phyloP scores from a whole-genome alignment of 2,113 vertebrate species.

The Oncorhynchus keta region DNA sequence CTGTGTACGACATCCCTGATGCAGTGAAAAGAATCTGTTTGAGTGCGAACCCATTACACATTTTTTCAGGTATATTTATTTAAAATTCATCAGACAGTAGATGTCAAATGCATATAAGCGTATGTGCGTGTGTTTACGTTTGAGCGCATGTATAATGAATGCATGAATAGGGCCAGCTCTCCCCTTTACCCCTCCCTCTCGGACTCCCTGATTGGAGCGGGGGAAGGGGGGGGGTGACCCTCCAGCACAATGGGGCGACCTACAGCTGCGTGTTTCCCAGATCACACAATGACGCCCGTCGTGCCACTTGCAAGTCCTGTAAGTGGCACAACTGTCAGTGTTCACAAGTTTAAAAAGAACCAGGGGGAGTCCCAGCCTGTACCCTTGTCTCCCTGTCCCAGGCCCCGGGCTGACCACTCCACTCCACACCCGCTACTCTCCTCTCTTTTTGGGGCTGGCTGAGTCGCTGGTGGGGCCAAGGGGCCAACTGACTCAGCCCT shows the following conservation, averaged over 20 bases:
- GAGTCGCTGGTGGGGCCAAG: slow-evolving; percentile 64
- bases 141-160: neutral
- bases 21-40: too few species aligned
- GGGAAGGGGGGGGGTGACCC: slow-evolving; percentile 63
- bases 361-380: slow-evolving; percentile 39
- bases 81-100: too few species aligned
- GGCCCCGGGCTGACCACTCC: slow-evolving; percentile 63
- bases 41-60: too few species aligned
- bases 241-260: slow-evolving; percentile 68
- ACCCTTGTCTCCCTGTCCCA: slow-evolving; percentile 55
- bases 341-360: slow-evolving; percentile 74
- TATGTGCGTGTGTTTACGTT: neutral
- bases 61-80: neutral
- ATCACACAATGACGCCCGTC: slow-evolving; percentile 79
- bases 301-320: slow-evolving; percentile 70
- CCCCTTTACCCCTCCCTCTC: slow-evolving; percentile 42
- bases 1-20: too few species aligned
- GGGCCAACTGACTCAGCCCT: slow-evolving; percentile 34
- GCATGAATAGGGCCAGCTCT: slow-evolving; percentile 43
- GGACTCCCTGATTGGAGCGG: slow-evolving; percentile 51
- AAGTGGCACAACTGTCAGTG: slow-evolving; percentile 71
- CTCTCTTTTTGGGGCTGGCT: slow-evolving; percentile 51
- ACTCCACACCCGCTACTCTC: slow-evolving; percentile 67
- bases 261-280: slow-evolving; percentile 86
- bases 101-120: too few species aligned